Base-by-base conservation (phyloP, 37 sponge, comb jelly and placozoan species). In the Geodia barretti region DNA sequence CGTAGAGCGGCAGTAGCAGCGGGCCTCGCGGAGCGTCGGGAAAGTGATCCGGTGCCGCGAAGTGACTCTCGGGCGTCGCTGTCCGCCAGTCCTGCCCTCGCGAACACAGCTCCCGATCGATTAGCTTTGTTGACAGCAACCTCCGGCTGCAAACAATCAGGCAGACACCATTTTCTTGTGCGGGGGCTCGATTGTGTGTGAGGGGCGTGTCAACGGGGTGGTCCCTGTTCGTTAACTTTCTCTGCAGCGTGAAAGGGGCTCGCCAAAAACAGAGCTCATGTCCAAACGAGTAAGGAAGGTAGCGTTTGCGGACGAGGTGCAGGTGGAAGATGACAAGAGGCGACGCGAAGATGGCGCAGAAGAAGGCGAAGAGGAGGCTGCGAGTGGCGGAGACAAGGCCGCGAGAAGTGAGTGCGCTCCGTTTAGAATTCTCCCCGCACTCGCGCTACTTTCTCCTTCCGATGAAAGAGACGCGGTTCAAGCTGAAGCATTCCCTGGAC, bases 401-500 rank as follows among this genome's bases (percentile, higher is more conserved):
- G 66, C 4, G 7, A 65, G 31, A 30, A 29, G 26, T 29, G 31
- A 65, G 31, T 65, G 66, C 66, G 54, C 54, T 39, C n/a, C 35
- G 20, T 31, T 29, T 35, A 28, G 36, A 68, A 38, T 36, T 70
- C 21, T 23, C 66, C 19, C 31, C 24, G 30, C 66, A 29, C 66
- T 29, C 24, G 66, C 24, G 66, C 19, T 30, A 32, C 26, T 60
- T 17, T 29, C 77, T 24, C 64, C 25, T 4, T 21, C 7, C 2
- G 5, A 11, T 11, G 3, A 60, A 21, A 92, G 93, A 82, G 43
- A 74, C 93, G 14, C 78, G 93, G 5, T 95, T 95, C 82, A 95
- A 95, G 72, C 83, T 54, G 28, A 95, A 95, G 84, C 96, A 97
- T 60, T 86, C 87, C 3, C 78, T 94, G 70, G 97, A 94, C 75